Conservation (phyloP, 1,140 invertebrate genomes). For the Sogatella furcifera region DNA sequence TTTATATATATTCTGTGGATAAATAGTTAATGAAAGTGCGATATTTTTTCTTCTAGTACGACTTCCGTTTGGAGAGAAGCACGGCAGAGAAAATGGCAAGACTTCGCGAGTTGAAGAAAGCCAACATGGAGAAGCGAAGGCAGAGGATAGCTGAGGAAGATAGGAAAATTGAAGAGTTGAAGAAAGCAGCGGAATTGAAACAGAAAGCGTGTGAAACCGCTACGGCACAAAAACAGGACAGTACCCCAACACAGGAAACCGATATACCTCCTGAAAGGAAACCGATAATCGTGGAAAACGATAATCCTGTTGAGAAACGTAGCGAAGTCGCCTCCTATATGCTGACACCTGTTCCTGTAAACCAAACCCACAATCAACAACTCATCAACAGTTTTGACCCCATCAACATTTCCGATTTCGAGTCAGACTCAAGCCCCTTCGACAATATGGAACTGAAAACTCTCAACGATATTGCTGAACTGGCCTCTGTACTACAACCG, state of each 20-base stretch:
- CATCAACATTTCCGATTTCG: slow-evolving; percentile 68
- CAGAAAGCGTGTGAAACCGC: no score
- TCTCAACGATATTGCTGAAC: slow-evolving; percentile 78
- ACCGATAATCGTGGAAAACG: no score
- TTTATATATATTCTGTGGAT: no score
- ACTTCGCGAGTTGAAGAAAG: slow-evolving; percentile 49
- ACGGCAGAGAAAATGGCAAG: slow-evolving; percentile 56
- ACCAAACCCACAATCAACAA: background rate
- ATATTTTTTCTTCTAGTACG: slow-evolving; percentile 39
- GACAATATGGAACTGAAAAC: slow-evolving; percentile 84
- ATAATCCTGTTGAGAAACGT: no score
- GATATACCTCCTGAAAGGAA: no score
- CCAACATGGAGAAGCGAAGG: slow-evolving; percentile 42
- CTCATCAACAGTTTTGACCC: background rate
- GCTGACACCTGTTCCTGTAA: slow-evolving; percentile 23
- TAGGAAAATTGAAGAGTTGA: slow-evolving; percentile 32
- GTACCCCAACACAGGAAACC: no score
- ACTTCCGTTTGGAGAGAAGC: slow-evolving; percentile 57
- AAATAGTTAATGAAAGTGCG: no score
- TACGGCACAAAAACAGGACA: no score
- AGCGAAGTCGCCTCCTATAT: background rate
- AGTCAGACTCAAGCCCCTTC: slow-evolving; percentile 80
- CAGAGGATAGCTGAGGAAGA: slow-evolving; percentile 39
- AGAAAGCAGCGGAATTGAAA: slow-evolving; percentile 25
- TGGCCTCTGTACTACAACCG: slow-evolving; percentile 51